Evolutionary conservation across 2,888 invertebrate species (phyloP).

Genomic region (Eueremaeus valkanovi): DNA sequence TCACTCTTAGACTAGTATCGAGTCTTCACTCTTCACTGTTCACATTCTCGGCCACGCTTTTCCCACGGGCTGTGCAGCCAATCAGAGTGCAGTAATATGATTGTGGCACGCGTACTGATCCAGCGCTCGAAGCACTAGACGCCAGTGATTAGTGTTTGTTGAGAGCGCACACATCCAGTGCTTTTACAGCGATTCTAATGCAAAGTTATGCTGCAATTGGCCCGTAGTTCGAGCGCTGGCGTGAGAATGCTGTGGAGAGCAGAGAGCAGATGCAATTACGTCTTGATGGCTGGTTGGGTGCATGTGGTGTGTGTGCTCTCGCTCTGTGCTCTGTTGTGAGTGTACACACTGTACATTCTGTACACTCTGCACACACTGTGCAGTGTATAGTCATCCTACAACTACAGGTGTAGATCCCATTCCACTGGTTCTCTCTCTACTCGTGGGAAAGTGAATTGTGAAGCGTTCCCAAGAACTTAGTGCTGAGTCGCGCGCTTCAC

Average conservation of each 20-base stretch:
- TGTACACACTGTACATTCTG: no score
- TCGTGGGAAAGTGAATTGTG: constrained; percentile 38
- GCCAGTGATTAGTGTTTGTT: not conserved
- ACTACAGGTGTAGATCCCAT: constrained; percentile 29
- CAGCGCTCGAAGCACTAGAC: constrained; percentile 16
- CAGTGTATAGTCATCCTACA: constrained; percentile 28
- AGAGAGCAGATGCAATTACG: constrained; percentile 31
- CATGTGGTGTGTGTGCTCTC: constrained; percentile 32
- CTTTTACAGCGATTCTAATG: not conserved
- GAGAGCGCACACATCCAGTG: not conserved
- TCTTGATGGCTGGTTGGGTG: constrained; percentile 35
- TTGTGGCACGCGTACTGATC: constrained; percentile 31
- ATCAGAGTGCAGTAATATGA: constrained; percentile 19
- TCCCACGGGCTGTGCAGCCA: constrained; percentile 31
- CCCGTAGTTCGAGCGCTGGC: constrained; percentile 19
- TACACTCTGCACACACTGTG: no score
- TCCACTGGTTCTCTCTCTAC: constrained; percentile 7
- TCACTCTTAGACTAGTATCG: no score
- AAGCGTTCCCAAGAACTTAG: constrained; percentile 34
- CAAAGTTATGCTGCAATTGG: not conserved
- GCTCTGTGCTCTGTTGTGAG: not conserved
- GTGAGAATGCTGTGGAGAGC: constrained; percentile 18
- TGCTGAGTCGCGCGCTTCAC: constrained; percentile 33
- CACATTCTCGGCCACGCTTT: constrained; percentile 30
- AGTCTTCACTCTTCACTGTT: constrained; percentile 1